Evolutionary conservation across 2,113 vertebrate species (phyloP).

Genomic region (Odocoileus virginianus): DNA sequence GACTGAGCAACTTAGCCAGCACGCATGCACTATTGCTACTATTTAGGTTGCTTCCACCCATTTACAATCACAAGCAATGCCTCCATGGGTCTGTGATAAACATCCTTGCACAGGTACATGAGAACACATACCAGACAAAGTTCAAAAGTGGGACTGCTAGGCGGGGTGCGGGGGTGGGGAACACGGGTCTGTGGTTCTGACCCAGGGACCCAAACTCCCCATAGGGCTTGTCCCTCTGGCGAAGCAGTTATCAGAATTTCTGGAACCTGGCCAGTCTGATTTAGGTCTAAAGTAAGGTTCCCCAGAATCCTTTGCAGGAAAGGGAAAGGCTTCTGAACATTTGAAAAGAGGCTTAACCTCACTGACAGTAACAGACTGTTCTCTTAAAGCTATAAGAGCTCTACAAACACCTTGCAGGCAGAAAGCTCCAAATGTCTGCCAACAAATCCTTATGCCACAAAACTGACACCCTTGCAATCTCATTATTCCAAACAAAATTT

Average conservation of each 20-base stretch:
- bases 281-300: not conserved
- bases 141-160: not conserved
- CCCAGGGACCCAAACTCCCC: not conserved
- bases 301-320: not conserved
- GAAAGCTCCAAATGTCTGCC: not conserved
- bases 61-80: not conserved
- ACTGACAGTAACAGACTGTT: not conserved
- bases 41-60: not conserved
- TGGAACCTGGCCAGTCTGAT: not conserved
- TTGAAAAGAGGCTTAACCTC: not conserved
- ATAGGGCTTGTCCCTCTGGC: not conserved
- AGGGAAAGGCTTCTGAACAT: not conserved
- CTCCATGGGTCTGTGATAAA: not conserved
- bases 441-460: not conserved
- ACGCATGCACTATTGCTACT: not conserved
- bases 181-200: not conserved
- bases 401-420: not conserved
- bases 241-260: not conserved
- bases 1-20: not conserved
- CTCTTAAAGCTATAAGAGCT: not conserved
- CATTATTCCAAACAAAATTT: not conserved
- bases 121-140: not conserved
- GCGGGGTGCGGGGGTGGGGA: not conserved
- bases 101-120: not conserved
- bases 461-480: not conserved